A percentile compares a stretch with the other conserved stretches of the same genome.
Conservation (phyloP, 2,113 vertebrate species). For the Sula dactylatra region DNA sequence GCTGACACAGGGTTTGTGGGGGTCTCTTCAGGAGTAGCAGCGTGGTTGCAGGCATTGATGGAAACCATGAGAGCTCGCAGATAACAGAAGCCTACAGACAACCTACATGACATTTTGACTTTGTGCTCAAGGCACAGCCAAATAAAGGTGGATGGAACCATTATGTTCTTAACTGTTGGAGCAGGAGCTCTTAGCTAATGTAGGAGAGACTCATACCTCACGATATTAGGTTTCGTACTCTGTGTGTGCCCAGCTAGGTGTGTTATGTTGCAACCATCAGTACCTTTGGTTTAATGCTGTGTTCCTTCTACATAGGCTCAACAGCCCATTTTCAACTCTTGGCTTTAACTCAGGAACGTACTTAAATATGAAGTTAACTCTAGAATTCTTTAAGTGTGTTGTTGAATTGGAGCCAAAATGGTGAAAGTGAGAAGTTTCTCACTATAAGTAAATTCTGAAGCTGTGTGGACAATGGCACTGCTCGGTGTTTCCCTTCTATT, state of each 20-base stretch:
- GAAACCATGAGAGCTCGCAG: fast-evolving
- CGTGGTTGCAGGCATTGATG: background rate
- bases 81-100: background rate
- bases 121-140: background rate
- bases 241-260: background rate
- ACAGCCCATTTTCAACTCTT: background rate
- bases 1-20: background rate
- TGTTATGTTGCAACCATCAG: background rate
- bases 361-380: background rate
- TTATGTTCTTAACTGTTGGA: background rate
- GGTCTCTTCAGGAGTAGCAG: background rate
- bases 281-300: background rate
- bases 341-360: background rate
- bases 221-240: fast-evolving
- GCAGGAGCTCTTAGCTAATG: background rate
- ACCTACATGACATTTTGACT: background rate
- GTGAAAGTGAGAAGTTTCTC: background rate
- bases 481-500: background rate
- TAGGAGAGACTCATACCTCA: background rate
- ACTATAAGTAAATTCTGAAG: background rate
- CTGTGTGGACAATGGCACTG: background rate
- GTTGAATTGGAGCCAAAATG: background rate
- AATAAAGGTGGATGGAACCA: background rate
- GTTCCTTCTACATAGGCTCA: background rate
- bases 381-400: background rate